These are phyloP conservation scores for Pristiophorus japonicus DNA, from an alignment of 2,113 vertebrate species.

Conservation along the genomic window DNA sequence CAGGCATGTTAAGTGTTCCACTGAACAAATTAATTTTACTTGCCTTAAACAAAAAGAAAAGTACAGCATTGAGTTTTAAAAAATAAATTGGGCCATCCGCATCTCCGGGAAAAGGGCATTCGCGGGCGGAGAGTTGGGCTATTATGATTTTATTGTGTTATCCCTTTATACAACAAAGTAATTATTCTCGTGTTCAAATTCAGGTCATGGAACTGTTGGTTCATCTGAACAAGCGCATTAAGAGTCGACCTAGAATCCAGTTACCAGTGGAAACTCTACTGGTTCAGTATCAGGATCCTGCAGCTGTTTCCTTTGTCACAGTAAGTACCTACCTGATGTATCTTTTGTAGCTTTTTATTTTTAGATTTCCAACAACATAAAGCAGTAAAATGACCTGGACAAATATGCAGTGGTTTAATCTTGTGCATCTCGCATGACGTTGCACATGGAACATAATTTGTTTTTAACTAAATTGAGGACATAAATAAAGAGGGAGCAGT, in stretches of 20 bases:
- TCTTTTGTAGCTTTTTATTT: not conserved
- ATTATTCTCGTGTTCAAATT: not conserved
- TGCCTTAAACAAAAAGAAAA: not conserved
- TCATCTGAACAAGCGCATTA: conserved; percentile 94
- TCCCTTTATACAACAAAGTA: not conserved
- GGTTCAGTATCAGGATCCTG: conserved; percentile 95
- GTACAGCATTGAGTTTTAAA: not conserved
- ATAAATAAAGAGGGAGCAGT: not conserved
- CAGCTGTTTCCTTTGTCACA: conserved; percentile 93
- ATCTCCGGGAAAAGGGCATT: too few relatives aligned
- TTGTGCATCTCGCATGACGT: not conserved
- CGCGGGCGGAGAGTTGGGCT: too few relatives aligned
- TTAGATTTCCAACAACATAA: not conserved
- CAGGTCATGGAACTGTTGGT: conserved; percentile 97
- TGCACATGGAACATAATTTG: not conserved
- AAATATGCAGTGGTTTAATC: not conserved
- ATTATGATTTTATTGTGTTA: not conserved
- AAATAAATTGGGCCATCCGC: too few relatives aligned
- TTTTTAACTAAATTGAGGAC: not conserved
- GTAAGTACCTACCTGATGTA: conserved; percentile 56
- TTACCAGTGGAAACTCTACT: conserved; percentile 91
- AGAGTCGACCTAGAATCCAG: conserved; percentile 92
- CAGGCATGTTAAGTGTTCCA: not conserved
- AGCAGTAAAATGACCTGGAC: not conserved
- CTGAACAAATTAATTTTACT: not conserved